Base-by-base conservation (phyloP, 2,113 vertebrate species). In the Pseudorasbora parva region DNA sequence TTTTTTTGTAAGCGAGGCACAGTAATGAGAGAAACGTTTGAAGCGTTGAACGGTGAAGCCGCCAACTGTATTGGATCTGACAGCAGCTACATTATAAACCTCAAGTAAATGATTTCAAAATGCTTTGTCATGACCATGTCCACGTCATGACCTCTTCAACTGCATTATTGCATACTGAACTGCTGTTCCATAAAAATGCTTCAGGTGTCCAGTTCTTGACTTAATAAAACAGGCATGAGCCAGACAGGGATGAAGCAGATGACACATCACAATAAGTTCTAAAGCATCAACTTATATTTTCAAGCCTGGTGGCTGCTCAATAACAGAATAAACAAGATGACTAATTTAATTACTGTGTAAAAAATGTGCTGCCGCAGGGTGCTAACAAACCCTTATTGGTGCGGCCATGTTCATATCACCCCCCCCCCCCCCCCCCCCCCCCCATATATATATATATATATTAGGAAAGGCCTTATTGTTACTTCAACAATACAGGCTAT, bases 211-310 rank as follows among this genome's bases (percentile, higher is more conserved):
- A 14, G 41, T 62, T 78, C 43, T 11, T 14, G 19, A 25, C 8
- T 3, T 8, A 81, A 56, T 19, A 51, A 71, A 21, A 25, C 64
- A 49, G 8, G 17, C n/a, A 56, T 6, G 62, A 69, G 30, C 47
- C 49, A 57, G 21, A 81, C 49, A 57, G 17, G 10, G 21, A 71
- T 71, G 11, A 71, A 41, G 10, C 68, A 71, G 37, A 71, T 14
- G 25, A 54, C 17, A 73, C 37, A 72, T 82, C 51, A 72, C 23
- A 72, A 57, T 25, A 71, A 27, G 21, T 27, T 57, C 79, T 57
- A 82, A 25, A 41, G 30, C 79, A 57, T 71, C 72, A 82, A 25
- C 66, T 72, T 57, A 81, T 57, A 33, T 81, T 81, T 56, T 4
- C 68, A 80, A 81, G 79, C 11, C 17, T 57, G 27, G 12, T 25